These are phyloP conservation scores for Xiphophorus birchmanni DNA, from an alignment of 2,797 vertebrate species.

Conservation along the genomic window DNA sequence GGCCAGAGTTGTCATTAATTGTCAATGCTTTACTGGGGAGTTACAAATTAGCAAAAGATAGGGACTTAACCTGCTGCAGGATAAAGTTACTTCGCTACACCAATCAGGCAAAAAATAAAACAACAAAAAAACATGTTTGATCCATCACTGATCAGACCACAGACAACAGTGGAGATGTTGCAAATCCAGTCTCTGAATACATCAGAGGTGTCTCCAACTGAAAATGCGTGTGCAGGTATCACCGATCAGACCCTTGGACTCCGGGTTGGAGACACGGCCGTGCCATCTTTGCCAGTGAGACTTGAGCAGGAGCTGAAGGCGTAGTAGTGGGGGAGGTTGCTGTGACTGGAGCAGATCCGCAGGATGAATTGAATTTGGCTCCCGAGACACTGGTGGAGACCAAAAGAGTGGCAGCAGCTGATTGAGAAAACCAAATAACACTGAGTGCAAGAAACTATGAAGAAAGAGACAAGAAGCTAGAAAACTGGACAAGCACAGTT, in stretches of 20 bases:
- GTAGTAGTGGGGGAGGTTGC: neutral
- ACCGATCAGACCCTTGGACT: neutral
- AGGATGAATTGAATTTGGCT: neutral
- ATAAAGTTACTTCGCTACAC: neutral
- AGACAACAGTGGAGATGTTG: neutral
- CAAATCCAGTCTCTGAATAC: neutral
- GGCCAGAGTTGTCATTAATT: too few species aligned
- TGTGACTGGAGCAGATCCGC: neutral
- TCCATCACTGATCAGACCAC: neutral
- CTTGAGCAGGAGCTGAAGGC: neutral
- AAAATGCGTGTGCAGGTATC: neutral
- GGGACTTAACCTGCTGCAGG: neutral
- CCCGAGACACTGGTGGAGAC: neutral
- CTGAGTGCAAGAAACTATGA: neutral
- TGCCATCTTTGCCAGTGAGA: neutral
- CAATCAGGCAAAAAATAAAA: neutral
- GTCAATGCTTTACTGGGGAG: neutral
- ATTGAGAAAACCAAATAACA: neutral
- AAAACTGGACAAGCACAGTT: neutral
- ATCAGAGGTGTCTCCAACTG: neutral
- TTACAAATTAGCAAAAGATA: neutral
- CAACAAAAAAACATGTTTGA: neutral
- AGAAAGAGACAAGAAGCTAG: neutral
- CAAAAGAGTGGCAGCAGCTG: neutral
- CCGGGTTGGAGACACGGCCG: neutral